These are phyloP conservation scores for Lypha dubia DNA, from an alignment of 2,888 invertebrate genomes.

Conservation along the genomic window DNA sequence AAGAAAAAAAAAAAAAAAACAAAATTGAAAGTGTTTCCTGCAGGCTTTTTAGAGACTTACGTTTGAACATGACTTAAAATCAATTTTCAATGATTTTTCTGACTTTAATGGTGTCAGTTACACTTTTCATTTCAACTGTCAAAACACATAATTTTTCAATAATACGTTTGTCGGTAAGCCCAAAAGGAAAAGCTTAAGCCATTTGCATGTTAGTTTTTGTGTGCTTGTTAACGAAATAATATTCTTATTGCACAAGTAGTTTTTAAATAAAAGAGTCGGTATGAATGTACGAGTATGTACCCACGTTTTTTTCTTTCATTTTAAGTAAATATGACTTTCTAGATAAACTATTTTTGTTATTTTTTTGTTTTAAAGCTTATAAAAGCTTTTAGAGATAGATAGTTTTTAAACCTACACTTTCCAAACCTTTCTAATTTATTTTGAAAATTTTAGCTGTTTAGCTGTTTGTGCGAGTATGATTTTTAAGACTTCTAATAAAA, in stretches of 20 bases:
- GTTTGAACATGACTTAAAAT: constrained; percentile 40
- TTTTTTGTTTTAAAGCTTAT: background rate
- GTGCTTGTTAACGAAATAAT: constrained; percentile 13
- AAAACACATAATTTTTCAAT: constrained; percentile 30
- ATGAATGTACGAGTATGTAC: constrained; percentile 4
- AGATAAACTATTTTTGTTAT: constrained; percentile 44
- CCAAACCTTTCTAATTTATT: background rate
- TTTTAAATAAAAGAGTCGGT: constrained; percentile 15
- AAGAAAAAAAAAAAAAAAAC: no score
- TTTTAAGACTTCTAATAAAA: no score
- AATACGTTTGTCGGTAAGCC: background rate
- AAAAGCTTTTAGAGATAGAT: constrained; percentile 21
- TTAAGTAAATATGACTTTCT: constrained; percentile 38
- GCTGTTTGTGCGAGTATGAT: background rate
- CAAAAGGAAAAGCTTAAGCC: constrained; percentile 25
- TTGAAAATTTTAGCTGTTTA: background rate
- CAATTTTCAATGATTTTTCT: constrained; percentile 31
- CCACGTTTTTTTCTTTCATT: constrained; percentile 25
- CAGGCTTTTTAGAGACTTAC: constrained; percentile 26
- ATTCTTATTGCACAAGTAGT: constrained; percentile 18
- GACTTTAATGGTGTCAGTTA: constrained; percentile 41
- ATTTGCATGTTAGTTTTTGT: constrained; percentile 17
- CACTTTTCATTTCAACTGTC: constrained; percentile 59
- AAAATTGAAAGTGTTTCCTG: constrained; percentile 66
- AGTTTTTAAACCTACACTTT: constrained; percentile 48